Evolutionary conservation across 2,888 invertebrate species (phyloP), one percentile per base, ranked within the genome.

Genomic region (Drosophila anomelani): DNA sequence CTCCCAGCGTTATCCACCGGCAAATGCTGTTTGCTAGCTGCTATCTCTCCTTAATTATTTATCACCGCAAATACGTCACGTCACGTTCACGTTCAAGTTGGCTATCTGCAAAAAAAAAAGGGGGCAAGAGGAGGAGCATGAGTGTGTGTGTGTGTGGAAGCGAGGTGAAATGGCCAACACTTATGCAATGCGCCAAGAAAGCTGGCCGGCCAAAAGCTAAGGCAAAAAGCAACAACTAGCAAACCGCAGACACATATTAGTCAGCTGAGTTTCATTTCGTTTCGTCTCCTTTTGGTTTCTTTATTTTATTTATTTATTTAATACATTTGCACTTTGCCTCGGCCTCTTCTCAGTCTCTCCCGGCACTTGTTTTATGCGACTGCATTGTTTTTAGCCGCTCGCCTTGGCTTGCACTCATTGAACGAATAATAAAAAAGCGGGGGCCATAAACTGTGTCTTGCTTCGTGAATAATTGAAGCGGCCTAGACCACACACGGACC

Each of bases 291-390:
- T 38, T 38, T 38, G 6, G 15, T 61, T 82, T 82, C 78, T 79
- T 83, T 83, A 83, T 85, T 87, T 83, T 29, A 29, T 29, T 82
- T 82, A 80, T 79, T 83, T 83, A 83, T 85, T 87, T 83, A 80
- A 85, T 88, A 73, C 76, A 82, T 78, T 73, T 81, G 82, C 83
- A 87, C 88, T 85, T 81, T 81, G 76, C 26, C 76, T 69, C 56
- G 39, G 41, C 54, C 23, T 57, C 57, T 55, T 17, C 60, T 51
- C 26, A 34, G 49, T 55, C 34, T 44, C 32, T 17, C 67, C 43
- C 66, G 46, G 41, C 69, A 58, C 69, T 73, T 64, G 53, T 75
- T 80, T 81, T 67, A 74, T 84, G 74, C 75, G 76, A 69, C 74
- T 87, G 80, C 80, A 72, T 78, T 87, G 80, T 74, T 61, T 53